Conservation (phyloP, 92 coral and sea anemone genomes). For the Actinostola sp. region DNA sequence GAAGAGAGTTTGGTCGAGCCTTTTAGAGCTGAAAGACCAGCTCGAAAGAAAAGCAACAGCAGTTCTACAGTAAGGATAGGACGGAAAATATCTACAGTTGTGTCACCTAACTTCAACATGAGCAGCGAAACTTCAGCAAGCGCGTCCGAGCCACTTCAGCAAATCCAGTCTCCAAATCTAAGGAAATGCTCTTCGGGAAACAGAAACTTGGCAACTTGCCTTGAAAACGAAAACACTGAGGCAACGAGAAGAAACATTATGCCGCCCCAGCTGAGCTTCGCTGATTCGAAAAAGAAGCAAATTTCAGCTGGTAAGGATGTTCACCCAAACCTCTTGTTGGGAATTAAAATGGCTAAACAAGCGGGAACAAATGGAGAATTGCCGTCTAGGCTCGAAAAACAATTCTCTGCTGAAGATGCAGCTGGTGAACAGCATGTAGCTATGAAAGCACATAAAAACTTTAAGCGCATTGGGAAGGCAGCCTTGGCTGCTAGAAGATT, state of each 20-base stretch:
- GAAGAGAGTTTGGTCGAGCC: slow-evolving; percentile 13
- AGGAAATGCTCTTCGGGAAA: slow-evolving; percentile 19
- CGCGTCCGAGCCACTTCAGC: background rate
- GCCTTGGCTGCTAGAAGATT: slow-evolving; percentile 34
- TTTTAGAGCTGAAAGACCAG: slow-evolving; percentile 6
- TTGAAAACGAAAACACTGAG: background rate
- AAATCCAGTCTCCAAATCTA: background rate
- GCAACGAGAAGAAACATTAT: background rate
- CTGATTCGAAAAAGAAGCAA: slow-evolving; percentile 15
- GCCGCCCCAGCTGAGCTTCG: slow-evolving; percentile 1
- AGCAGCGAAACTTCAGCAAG: background rate
- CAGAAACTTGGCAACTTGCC: slow-evolving; percentile 2
- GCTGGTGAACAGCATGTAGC: slow-evolving; percentile 23
- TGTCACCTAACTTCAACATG: slow-evolving; percentile 14
- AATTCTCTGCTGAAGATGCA: slow-evolving; percentile 12
- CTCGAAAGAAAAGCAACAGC: slow-evolving; percentile 9
- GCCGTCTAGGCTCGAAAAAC: slow-evolving; percentile 12
- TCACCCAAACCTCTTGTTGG: slow-evolving; percentile 41
- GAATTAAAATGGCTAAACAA: slow-evolving; percentile 21
- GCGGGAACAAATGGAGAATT: slow-evolving; percentile 20
- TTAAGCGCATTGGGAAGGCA: slow-evolving; percentile 42
- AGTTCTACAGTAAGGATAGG: slow-evolving; percentile 1
- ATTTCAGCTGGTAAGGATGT: slow-evolving; percentile 23
- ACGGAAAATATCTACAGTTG: slow-evolving; percentile 25
- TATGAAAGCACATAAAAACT: slow-evolving; percentile 37